These are phyloP conservation scores for Petrocephalus zakoni DNA, from an alignment of 2,113 vertebrate species.

Conservation along the genomic window DNA sequence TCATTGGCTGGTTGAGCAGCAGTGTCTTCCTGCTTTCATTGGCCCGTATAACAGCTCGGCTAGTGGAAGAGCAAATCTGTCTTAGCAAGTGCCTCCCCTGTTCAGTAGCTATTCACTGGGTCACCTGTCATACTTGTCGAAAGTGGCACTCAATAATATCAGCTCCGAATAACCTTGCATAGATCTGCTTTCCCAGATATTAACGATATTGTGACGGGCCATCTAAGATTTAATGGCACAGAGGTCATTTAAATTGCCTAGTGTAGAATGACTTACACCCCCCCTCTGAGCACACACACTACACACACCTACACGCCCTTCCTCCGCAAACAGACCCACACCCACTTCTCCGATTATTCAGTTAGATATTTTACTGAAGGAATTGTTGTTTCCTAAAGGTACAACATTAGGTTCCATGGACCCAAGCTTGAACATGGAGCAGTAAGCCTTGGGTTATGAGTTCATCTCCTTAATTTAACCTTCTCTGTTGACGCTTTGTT, in stretches of 20 bases:
- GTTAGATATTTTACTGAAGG: conserved; percentile 5
- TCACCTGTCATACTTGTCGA: not conserved
- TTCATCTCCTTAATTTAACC: not conserved
- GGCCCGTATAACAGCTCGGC: not conserved
- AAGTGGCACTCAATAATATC: not conserved
- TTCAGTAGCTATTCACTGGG: not conserved
- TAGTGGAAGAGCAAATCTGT: not conserved
- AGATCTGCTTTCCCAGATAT: not conserved
- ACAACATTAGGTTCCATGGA: not conserved
- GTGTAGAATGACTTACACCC: not conserved
- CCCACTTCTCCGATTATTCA: not conserved
- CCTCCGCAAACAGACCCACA: not conserved
- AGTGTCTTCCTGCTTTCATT: not conserved
- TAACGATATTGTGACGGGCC: not conserved
- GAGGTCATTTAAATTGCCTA: not conserved
- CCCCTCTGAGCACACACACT: not conserved
- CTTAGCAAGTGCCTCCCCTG: not conserved
- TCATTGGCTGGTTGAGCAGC: not conserved
- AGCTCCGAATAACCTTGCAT: not conserved
- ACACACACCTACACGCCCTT: not conserved
- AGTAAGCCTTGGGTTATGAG: not conserved
- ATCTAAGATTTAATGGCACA: not conserved
- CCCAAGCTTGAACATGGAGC: not conserved
- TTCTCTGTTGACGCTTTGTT: not conserved
- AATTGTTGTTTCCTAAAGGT: not conserved